Evolutionary conservation across 2,888 invertebrate species (phyloP), one percentile per base, ranked within the genome.

Genomic region (Eristalinus sepulchralis): DNA sequence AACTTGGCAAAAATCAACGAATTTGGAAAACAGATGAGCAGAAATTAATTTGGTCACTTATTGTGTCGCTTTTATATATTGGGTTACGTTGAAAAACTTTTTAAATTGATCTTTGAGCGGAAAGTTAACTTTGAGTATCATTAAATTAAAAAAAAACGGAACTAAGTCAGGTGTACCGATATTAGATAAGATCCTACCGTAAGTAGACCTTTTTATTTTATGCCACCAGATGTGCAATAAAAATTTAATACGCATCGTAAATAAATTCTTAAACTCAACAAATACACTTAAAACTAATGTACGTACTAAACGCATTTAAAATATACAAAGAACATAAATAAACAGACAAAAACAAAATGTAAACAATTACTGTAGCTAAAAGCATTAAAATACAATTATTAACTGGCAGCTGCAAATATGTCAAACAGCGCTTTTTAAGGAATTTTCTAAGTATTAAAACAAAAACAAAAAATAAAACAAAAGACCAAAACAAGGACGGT

Each of bases 361-460:
- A 36, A 72, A 34, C 55, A 55, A 20, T 64, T 57, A 71, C 39
- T 59, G 20, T 39, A 64, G 70, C 70, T 57, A 17, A 64, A 78
- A 78, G 71, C 78, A 71, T 24, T 71, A 53, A n/a, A 63, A 78
- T 33, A 62, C 47, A 36, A 59, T 66, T 66, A 24, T 20, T 53
- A 66, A 31, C 20, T 20, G 36, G 72, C 79, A 66, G 34, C 67
- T 60, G 66, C 47, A 80, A n/a, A 47, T 67, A 10, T 34, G 10
- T 72, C 39, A 71, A 59, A 60, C 64, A 79, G 71, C 72, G 66
- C 60, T 66, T n/a, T 60, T 63, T 36, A 2, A 53, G 24, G 47
- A 17, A 17, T 8, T 47, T 6, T 47, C 17, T 47, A 55, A 59
- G 53, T 62, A 64, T 6, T n/a, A n/a, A n/a, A 6, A 39, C n/a